Percentiles rank a stretch among this genome's conserved stretches.
phyloP scores from a whole-genome alignment of 1,140 invertebrate species.

The Trinorchestia longiramus region DNA sequence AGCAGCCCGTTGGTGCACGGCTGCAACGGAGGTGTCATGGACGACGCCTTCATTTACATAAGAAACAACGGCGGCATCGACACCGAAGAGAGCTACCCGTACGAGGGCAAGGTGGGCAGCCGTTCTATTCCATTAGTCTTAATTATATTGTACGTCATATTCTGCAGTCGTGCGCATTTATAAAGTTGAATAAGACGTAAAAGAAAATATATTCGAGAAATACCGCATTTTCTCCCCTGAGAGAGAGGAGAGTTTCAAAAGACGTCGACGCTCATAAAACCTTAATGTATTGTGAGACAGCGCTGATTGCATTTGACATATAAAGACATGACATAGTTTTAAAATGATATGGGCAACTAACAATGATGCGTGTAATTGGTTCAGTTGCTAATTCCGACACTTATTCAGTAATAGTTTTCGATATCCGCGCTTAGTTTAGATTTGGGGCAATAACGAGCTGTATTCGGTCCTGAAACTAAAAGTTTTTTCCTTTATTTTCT shows the following conservation, averaged over 20 bases:
- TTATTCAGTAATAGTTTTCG: too few species aligned
- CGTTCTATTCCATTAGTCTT: not conserved
- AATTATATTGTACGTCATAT: not conserved
- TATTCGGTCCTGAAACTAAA: not conserved
- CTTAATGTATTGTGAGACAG: too few species aligned
- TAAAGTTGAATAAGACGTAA: not conserved
- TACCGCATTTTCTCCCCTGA: too few species aligned
- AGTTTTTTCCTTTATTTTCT: not conserved
- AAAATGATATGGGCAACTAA: too few species aligned
- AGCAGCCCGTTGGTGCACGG: slow-evolving; percentile 89
- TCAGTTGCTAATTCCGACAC: too few species aligned
- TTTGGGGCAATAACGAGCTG: not conserved
- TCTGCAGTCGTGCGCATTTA: not conserved
- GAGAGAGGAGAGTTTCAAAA: too few species aligned
- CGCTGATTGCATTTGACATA: too few species aligned
- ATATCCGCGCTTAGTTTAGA: too few species aligned
- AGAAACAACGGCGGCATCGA: slow-evolving; percentile 90
- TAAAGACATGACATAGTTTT: too few species aligned
- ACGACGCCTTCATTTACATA: slow-evolving; percentile 91
- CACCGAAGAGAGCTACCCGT: slow-evolving; percentile 81
- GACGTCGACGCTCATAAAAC: too few species aligned
- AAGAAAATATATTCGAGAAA: slow-evolving; percentile 52
- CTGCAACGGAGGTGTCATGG: slow-evolving; percentile 95
- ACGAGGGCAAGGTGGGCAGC: slow-evolving; percentile 63
- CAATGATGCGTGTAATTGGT: too few species aligned